phyloP scores from a whole-genome alignment of 2,113 vertebrate species.

The Zapus hudsonius region DNA sequence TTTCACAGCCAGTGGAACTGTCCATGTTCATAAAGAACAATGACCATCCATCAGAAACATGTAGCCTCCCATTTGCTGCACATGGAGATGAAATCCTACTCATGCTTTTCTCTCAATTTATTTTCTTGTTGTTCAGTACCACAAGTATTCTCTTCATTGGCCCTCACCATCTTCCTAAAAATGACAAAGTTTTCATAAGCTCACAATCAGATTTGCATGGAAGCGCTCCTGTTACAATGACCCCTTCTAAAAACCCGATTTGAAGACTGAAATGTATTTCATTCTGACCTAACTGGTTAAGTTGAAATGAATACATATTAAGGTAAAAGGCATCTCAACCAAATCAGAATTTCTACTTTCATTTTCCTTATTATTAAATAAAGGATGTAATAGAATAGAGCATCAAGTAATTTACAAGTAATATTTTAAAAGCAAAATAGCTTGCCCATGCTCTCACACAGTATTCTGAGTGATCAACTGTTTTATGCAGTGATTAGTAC shows the following conservation, averaged over 20 bases:
- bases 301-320: background rate
- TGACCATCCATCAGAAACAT: background rate
- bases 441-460: background rate
- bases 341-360: slow-evolving; percentile 31
- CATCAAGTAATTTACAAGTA: background rate
- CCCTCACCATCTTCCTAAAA: background rate
- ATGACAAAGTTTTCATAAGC: slow-evolving; percentile 19
- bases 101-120: slow-evolving; percentile 15
- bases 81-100: background rate
- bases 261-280: slow-evolving; percentile 16
- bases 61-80: background rate
- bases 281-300: slow-evolving; percentile 14
- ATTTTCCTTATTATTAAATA: slow-evolving; percentile 14
- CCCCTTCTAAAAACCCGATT: background rate
- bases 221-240: background rate
- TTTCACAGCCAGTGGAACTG: background rate
- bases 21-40: background rate
- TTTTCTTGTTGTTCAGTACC: slow-evolving; percentile 60
- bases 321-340: slow-evolving; percentile 19
- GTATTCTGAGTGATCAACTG: background rate
- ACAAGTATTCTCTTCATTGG: background rate
- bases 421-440: slow-evolving; percentile 32
- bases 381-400: background rate
- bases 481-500: background rate
- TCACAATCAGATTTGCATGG: background rate